Evolutionary conservation across 2,888 invertebrate species (phyloP).

Genomic region (Eudasyphora cyanicolor): DNA sequence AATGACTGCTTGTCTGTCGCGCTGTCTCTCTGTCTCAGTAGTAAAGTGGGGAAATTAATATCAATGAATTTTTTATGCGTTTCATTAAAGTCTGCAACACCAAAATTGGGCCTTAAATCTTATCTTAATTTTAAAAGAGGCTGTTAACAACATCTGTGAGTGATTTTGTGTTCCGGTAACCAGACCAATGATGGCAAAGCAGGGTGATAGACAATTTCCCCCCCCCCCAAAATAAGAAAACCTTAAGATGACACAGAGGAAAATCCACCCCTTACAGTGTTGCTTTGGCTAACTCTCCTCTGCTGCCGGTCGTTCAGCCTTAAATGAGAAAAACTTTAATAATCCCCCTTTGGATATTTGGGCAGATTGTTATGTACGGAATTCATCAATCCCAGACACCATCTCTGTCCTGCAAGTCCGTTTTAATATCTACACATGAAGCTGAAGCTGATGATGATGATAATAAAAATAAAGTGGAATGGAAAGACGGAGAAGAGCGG

Average conservation of each 20-base stretch:
- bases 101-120: slow-evolving; percentile 3
- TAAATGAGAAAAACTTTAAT: slow-evolving; percentile 47
- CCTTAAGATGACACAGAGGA: background rate
- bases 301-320: background rate
- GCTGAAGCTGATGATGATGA: slow-evolving; percentile 28
- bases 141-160: slow-evolving; percentile 42
- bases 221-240: slow-evolving; percentile 17
- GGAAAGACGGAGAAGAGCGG: background rate
- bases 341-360: slow-evolving; percentile 42
- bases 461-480: slow-evolving; percentile 10
- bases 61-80: background rate
- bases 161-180: background rate
- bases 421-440: background rate
- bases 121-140: background rate
- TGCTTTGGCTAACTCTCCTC: background rate
- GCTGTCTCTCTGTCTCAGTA: background rate
- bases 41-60: background rate
- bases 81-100: background rate
- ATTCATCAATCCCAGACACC: slow-evolving; percentile 55
- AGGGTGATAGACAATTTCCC: slow-evolving; percentile 34
- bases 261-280: slow-evolving; percentile 31
- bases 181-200: slow-evolving; percentile 28
- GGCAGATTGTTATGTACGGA: slow-evolving; percentile 24
- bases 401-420: slow-evolving; percentile 30
- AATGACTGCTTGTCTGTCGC: background rate